Evolutionary conservation across 2,113 vertebrate species (phyloP), one percentile per base, ranked within the genome.

Genomic region (Polypterus bichir): DNA sequence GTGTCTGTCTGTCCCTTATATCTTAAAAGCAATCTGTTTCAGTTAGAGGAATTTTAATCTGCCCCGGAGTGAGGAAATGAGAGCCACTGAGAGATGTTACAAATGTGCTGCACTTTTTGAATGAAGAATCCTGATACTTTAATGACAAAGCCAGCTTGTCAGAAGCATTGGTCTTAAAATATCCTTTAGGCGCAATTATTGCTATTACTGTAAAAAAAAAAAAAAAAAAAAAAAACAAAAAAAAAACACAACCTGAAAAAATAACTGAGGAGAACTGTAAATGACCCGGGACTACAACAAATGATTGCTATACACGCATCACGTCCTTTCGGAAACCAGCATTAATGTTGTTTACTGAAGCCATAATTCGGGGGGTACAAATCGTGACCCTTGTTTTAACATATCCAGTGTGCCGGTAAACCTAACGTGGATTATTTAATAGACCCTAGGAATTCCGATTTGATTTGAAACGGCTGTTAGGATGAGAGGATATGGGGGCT

Each of bases 21-120:
- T 27, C 44, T 45, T 46, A 44, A 54, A 54, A 9, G n/a, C 7
- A 46, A 54, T 53, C 45, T 54, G 49, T 45, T 27, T 27, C 44
- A 54, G 54, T 6, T 46, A 47, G 8, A 10, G 61, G 27, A 54
- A 62, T 54, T 46, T 54, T 54, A 62, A 54, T 54, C 61, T 49
- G 53, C 45, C 61, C 51, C 9, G 45, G 54, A 10, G 44, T 62
- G 51, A 44, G 54, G 27, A n/a, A 54, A 62, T 62, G 51, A 62
- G 54, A 54, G 44, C 9, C 8, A 62, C 53, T 54, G 49, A 62
- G 46, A 62, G 44, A 62, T 62, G 44, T 7, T 58, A 58, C 44
- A 61, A 48, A 47, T 54, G n/a, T 47, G 44, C 7, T 4, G 61
- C 51, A 49, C 45, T 44, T 46, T 45, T 44, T 9, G 49, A 51